phyloP scores from a whole-genome alignment of 2,113 vertebrate species.

The Cercocebus atys region DNA sequence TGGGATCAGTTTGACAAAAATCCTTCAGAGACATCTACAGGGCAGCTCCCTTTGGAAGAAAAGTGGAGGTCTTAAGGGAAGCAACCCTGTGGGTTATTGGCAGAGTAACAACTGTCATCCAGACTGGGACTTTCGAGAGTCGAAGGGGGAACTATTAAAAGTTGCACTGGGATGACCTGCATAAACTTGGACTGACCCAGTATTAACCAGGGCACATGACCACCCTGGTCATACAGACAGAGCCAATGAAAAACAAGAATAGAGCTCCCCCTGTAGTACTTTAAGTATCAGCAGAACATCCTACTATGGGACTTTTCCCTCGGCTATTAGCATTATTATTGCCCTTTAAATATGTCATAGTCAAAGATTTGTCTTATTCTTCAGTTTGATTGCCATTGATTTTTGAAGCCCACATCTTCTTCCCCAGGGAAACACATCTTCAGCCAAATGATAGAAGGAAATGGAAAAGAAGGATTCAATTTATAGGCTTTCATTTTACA shows the following conservation, averaged over 20 bases:
- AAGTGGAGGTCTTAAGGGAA: background rate
- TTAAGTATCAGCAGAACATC: background rate
- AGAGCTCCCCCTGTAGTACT: background rate
- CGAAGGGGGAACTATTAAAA: background rate
- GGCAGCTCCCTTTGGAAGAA: background rate
- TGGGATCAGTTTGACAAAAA: background rate
- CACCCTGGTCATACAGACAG: background rate
- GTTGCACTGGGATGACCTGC: background rate
- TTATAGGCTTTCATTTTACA: slow-evolving; percentile 58
- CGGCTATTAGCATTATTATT: slow-evolving; percentile 75
- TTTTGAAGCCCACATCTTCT: slow-evolving; percentile 71
- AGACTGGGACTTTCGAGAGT: slow-evolving; percentile 6
- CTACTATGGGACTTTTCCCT: background rate
- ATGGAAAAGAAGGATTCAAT: slow-evolving; percentile 68
- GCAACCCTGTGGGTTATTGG: background rate
- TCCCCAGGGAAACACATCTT: slow-evolving; percentile 76
- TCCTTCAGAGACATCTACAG: background rate
- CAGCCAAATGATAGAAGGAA: slow-evolving; percentile 72
- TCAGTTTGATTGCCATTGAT: slow-evolving; percentile 78
- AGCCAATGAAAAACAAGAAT: background rate
- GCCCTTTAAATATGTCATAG: slow-evolving; percentile 75
- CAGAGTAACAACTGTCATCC: background rate
- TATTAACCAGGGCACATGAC: background rate
- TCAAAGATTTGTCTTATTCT: slow-evolving; percentile 72
- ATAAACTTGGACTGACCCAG: background rate